Evolutionary conservation across 2,113 vertebrate genomes (phyloP).

Genomic region (Takifugu bimaculatus): DNA sequence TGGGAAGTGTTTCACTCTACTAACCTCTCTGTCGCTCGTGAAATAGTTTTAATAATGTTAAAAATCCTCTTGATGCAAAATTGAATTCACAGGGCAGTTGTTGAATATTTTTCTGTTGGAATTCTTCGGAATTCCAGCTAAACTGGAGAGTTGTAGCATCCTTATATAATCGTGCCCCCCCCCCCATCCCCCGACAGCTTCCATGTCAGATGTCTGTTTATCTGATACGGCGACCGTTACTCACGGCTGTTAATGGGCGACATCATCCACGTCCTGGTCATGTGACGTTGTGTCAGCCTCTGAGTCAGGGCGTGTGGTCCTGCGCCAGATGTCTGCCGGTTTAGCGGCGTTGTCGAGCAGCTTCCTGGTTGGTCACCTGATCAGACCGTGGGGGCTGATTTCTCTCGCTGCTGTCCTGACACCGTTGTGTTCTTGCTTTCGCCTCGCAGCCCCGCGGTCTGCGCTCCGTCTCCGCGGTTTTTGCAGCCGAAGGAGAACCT

Average conservation of each 20-base stretch:
- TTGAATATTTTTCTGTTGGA: too few species aligned
- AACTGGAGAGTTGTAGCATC: conserved; percentile 6
- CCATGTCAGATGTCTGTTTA: conserved; percentile 13
- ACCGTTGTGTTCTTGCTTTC: too few species aligned
- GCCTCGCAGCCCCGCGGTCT: background rate
- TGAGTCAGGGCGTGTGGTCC: conserved; percentile 46
- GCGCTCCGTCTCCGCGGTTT: background rate
- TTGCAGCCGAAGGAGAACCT: conserved; percentile 43
- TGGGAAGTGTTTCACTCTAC: too few species aligned
- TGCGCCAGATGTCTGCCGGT: conserved; percentile 17
- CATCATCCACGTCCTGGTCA: conserved; percentile 39
- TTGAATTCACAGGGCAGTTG: too few species aligned
- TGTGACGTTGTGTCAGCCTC: conserved; percentile 39
- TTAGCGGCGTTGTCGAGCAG: background rate
- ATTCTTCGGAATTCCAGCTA: too few species aligned
- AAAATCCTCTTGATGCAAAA: too few species aligned
- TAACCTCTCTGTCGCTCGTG: too few species aligned
- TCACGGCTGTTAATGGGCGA: conserved; percentile 42
- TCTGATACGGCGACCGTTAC: conserved; percentile 27
- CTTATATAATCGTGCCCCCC: conserved; percentile 15
- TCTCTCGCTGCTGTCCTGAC: too few species aligned
- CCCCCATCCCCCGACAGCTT: background rate
- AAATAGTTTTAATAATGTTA: too few species aligned
- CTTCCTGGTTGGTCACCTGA: background rate
- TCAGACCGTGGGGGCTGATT: too few species aligned